Conservation (phyloP, 1,140 invertebrate species). For the Apis cerana region DNA sequence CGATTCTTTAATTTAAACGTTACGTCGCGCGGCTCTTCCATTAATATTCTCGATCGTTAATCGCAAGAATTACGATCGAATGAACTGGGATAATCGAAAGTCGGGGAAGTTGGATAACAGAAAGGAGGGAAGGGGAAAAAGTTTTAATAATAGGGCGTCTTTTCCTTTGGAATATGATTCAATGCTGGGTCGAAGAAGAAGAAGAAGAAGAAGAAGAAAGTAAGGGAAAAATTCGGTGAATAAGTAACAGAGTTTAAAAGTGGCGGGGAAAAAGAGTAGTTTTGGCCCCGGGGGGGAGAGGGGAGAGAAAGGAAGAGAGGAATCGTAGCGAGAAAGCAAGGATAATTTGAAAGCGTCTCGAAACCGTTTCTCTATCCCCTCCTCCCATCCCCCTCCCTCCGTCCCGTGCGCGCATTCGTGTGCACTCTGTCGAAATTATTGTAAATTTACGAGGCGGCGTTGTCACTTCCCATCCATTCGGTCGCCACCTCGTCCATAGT, state of each 20-base stretch:
- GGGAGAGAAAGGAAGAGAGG: background rate
- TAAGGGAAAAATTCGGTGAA: slow-evolving; percentile 44
- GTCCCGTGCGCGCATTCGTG: slow-evolving; percentile 25
- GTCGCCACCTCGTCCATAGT: slow-evolving; percentile 41
- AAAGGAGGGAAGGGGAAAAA: background rate
- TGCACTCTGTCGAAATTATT: slow-evolving; percentile 72
- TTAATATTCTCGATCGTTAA: slow-evolving; percentile 15
- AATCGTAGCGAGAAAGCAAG: slow-evolving; percentile 21
- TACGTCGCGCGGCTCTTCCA: background rate
- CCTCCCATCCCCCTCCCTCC: too few species aligned
- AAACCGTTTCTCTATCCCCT: too few species aligned
- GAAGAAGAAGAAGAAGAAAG: background rate
- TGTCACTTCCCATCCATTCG: slow-evolving; percentile 71
- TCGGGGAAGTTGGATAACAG: slow-evolving; percentile 20
- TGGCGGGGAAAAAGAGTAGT: slow-evolving; percentile 13
- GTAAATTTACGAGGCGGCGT: slow-evolving; percentile 70
- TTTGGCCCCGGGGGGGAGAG: background rate
- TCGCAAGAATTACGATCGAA: slow-evolving; percentile 41
- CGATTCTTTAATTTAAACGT: background rate
- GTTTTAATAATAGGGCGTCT: slow-evolving; percentile 49
- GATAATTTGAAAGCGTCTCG: slow-evolving; percentile 48
- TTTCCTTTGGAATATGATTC: slow-evolving; percentile 29
- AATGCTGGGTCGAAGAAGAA: background rate
- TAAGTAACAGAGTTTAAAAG: slow-evolving; percentile 48
- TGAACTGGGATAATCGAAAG: slow-evolving; percentile 37